These are phyloP conservation scores for Oophaga pumilio DNA, from an alignment of 2,113 vertebrate genomes.

Conservation along the genomic window DNA sequence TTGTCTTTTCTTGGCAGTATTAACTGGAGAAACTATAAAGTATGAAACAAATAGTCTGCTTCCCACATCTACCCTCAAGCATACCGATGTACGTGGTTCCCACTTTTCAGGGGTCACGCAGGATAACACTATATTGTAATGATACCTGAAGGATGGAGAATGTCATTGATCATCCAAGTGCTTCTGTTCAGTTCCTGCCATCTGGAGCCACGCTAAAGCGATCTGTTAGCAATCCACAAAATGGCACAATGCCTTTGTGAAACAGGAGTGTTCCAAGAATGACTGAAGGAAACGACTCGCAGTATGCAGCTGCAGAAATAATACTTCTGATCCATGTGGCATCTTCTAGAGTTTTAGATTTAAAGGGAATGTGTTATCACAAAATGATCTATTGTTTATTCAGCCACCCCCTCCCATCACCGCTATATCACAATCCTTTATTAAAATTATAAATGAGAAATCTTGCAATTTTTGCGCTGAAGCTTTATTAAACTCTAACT, in stretches of 20 bases:
- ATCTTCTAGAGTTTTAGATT: not conserved
- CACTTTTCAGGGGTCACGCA: not conserved
- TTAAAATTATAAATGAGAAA: too few species aligned
- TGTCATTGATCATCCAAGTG: not conserved
- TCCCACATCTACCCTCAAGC: not conserved
- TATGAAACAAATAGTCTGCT: too few species aligned
- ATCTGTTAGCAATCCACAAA: not conserved
- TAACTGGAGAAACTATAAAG: too few species aligned
- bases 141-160: not conserved
- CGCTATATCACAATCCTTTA: too few species aligned
- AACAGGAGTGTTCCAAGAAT: not conserved
- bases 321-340: not conserved
- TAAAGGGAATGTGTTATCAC: too few species aligned
- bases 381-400: too few species aligned
- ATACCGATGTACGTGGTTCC: not conserved
- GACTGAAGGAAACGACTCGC: not conserved
- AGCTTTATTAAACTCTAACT: too few species aligned
- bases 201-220: not conserved
- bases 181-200: constrained; percentile 2
- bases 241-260: not conserved
- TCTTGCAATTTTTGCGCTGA: too few species aligned
- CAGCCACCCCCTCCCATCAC: too few species aligned
- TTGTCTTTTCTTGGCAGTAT: not conserved
- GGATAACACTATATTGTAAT: not conserved
- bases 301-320: not conserved